These are phyloP conservation scores for Lepus oiostolus DNA, from an alignment of 2,797 vertebrate genomes.

Conservation along the genomic window DNA sequence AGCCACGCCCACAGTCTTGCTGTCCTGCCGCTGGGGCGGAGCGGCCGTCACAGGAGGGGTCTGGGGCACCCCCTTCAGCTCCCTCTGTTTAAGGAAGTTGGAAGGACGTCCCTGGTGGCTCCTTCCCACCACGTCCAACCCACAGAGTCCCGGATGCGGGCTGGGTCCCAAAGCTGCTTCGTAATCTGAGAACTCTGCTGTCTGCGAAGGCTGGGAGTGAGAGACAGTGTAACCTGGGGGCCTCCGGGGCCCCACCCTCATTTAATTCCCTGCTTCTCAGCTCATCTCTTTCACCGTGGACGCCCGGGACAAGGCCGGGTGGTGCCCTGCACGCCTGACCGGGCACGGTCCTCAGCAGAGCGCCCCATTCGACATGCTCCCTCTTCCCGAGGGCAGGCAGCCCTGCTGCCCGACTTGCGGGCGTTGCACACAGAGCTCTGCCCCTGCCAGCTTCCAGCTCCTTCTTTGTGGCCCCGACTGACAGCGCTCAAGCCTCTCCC, in stretches of 20 bases:
- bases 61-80: too few species aligned
- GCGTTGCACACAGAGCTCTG: background rate
- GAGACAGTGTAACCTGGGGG: background rate
- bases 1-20: background rate
- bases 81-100: background rate
- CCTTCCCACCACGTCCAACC: background rate
- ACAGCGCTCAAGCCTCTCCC: background rate
- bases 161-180: background rate
- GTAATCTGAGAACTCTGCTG: background rate
- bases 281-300: background rate
- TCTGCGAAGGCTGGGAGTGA: background rate
- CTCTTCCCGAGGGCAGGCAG: background rate
- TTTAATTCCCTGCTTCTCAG: background rate
- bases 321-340: background rate
- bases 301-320: background rate
- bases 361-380: background rate
- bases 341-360: background rate
- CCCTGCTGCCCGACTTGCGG: background rate
- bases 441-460: background rate
- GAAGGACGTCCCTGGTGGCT: background rate
- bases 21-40: too few species aligned
- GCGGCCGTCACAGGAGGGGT: too few species aligned
- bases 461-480: background rate
- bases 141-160: background rate
- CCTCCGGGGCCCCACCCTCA: background rate